Percentiles rank a stretch among this genome's conserved stretches.
Evolutionary conservation across 2,888 invertebrate species (phyloP).

Genomic region (Mythimna lalbum): DNA sequence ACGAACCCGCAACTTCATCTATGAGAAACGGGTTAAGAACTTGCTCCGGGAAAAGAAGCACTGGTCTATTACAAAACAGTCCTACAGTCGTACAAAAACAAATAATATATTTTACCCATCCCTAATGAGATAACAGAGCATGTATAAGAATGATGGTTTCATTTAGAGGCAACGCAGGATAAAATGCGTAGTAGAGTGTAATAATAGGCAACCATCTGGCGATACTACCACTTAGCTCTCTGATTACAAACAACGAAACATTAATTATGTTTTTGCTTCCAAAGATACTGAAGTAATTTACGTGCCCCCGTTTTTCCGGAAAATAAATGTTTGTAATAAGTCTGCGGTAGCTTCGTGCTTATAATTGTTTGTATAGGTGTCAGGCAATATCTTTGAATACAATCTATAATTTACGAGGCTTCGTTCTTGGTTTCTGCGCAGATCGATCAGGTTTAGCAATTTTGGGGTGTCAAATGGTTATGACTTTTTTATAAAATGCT

Average conservation of each 20-base stretch:
- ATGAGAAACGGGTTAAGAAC: no score
- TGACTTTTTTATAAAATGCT: not conserved
- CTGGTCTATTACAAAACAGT: not conserved
- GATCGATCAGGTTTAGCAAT: constrained; percentile 23
- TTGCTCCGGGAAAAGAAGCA: no score
- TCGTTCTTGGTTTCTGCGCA: constrained; percentile 11
- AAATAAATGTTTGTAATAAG: constrained; percentile 85
- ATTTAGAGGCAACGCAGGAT: constrained; percentile 65
- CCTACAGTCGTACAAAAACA: not conserved
- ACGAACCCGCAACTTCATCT: no score
- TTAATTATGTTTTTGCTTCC: constrained; percentile 88
- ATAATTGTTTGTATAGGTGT: constrained; percentile 66
- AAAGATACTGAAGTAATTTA: constrained; percentile 84
- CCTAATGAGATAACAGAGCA: constrained; percentile 64
- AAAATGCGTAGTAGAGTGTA: constrained; percentile 67
- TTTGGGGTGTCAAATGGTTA: not conserved
- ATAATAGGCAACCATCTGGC: constrained; percentile 76
- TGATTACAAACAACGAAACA: constrained; percentile 86
- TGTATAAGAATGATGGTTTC: constrained; percentile 69
- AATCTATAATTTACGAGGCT: constrained; percentile 48
- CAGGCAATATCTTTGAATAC: constrained; percentile 58
- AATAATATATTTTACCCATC: constrained; percentile 25
- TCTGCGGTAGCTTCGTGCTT: constrained; percentile 72
- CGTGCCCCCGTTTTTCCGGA: constrained; percentile 76
- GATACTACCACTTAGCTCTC: constrained; percentile 78